Percentiles rank a stretch among this genome's conserved stretches.
These are phyloP conservation scores for Sprattus sprattus DNA, from an alignment of 2,113 vertebrate species.

Conservation along the genomic window DNA sequence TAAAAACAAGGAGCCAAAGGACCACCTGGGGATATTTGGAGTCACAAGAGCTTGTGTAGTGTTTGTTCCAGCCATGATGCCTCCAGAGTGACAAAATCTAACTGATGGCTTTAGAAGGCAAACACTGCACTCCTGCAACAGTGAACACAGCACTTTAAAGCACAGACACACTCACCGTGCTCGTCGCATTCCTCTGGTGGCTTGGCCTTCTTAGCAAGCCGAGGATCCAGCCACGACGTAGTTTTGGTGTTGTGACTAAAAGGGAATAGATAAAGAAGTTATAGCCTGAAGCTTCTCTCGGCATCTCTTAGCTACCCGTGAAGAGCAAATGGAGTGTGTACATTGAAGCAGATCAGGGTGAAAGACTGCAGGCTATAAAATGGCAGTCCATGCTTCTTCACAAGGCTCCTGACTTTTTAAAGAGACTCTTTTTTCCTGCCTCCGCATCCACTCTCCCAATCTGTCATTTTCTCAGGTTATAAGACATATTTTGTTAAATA, in stretches of 20 bases:
- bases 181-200: slow-evolving; percentile 98
- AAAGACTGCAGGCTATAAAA: slow-evolving; percentile 64
- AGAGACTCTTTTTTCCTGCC: slow-evolving; percentile 57
- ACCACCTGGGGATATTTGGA: background rate
- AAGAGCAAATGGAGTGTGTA: background rate
- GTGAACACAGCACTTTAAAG: background rate
- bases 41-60: background rate
- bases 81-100: background rate
- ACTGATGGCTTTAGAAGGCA: background rate
- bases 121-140: background rate
- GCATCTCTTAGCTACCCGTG: background rate
- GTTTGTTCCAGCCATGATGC: background rate
- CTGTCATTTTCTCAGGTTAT: background rate
- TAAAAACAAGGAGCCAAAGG: slow-evolving; percentile 25
- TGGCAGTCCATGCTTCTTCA: slow-evolving; percentile 83
- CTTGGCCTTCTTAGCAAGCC: slow-evolving; percentile 97
- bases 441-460: background rate
- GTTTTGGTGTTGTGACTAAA: slow-evolving; percentile 99
- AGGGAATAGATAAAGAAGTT: slow-evolving; percentile 34
- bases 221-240: slow-evolving; percentile 98
- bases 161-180: slow-evolving; percentile 82
- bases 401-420: slow-evolving; percentile 81
- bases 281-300: background rate
- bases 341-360: background rate
- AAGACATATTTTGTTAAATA: background rate